Base-by-base conservation (phyloP, 2,797 vertebrate species). In the Spinus pinus region DNA sequence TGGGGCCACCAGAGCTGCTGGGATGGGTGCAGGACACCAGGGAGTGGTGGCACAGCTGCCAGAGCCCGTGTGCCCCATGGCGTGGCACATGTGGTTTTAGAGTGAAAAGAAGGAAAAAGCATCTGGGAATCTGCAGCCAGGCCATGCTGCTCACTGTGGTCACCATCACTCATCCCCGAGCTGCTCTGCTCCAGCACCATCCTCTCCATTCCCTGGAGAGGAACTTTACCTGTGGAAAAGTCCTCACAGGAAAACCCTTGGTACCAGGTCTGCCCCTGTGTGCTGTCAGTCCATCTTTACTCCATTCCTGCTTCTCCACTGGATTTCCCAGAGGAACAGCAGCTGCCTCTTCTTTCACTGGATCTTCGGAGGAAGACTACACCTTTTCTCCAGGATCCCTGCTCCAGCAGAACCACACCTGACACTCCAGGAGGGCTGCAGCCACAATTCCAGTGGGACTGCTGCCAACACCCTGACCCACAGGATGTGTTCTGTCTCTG, bases 61-160 rank as follows among this genome's bases (percentile, higher is more conserved):
- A 30, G 21, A 79, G 7, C 35, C 25, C 0, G 0, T 4, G 1
- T 10, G 24, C 49, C 10, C 39, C 12, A 0, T 0, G 30, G 23
- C 3, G 5, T 3, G 27, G n/a, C 28, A 75, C 12, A 12, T 12
- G 37, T 7, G 7, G 10, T 42, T 74, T 39, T 20, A 2, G 4
- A 15, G 31, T 1, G 61, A 23, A 31, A 72, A 44, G 58, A 41
- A 54, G 57, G 23, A 20, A 51, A 27, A 57, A 71, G 25, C 37
- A n/a, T 6, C 1, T 0, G 61, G 24, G 19, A 3, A 25, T 11
- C 27, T 16, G 54, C 44, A 67, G 53, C 47, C 5, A 1, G 33
- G 41, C 23, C 30, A 3, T 14, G 27, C 28, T 17, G 31, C 39
- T 71, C 39, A 3, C 31, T 2, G 0, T 3, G 19, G 19, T 8